Evolutionary conservation across 2,888 invertebrate species (phyloP), one percentile per base, ranked within the genome.

Genomic region (Coelopa pilipes): DNA sequence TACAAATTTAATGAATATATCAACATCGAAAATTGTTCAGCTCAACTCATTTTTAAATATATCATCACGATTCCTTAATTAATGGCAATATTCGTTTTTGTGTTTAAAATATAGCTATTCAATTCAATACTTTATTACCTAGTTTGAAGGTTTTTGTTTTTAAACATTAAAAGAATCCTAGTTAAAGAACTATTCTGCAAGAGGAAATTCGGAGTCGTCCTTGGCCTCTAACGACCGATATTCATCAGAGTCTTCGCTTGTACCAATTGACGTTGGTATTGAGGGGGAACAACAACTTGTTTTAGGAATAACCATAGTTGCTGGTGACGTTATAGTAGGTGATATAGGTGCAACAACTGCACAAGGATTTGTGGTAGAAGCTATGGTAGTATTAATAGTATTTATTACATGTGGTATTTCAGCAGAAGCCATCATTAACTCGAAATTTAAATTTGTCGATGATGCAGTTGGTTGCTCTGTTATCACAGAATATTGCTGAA

Each of bases 181-280:
- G 15, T 21, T 71, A 21, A 66, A 70, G 17, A 62, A 84, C 81
- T 85, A 84, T 81, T 83, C 85, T 75, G 81, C 83, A 78, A 82
- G 80, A 70, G 84, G 79, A 80, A 84, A 87, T 78, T 86, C 84
- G 66, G 78, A 80, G 71, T 87, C 87, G 70, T 87, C 87, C 81
- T 85, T 87, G 76, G 83, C 83, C 79, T 88, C 88, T 76, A 88
- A 82, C 66, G 88, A 88, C 68, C 88, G 86, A 82, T 87, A 88
- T 77, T 88, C 88, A 81, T 88, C 88, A 5, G 88, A 88, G 80
- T 88, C 88, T 75, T 85, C 85, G 74, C 84, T 83, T 57, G 81
- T 75, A 66, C 79, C 77, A 57, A 70, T 15, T 9, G 72, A 50
- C 10, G 82, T 78, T 74, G 82, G 80, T 76, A 80, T 74, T 46